phyloP scores from a whole-genome alignment of 2,113 vertebrate species.

The Thymallus thymallus region DNA sequence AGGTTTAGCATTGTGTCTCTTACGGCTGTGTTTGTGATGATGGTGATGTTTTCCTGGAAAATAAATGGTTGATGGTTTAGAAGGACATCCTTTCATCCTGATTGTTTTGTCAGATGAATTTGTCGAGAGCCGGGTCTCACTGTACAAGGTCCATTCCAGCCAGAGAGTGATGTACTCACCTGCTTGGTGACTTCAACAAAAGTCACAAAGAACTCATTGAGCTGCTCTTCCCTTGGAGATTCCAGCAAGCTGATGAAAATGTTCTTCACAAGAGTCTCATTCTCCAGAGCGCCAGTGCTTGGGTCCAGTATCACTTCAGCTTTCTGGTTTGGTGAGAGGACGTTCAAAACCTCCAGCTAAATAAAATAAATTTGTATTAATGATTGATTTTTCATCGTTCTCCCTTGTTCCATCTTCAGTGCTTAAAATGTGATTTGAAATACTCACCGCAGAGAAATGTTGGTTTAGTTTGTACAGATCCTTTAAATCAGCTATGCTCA shows the following conservation, averaged over 20 bases:
- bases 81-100: background rate
- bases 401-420: no score
- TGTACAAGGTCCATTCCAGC: background rate
- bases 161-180: conserved; percentile 8
- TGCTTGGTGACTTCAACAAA: conserved; percentile 5
- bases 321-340: conserved; percentile 31
- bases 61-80: no score
- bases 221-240: conserved; percentile 17
- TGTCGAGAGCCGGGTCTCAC: background rate
- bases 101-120: background rate
- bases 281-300: conserved; percentile 18
- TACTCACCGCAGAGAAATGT: conserved; percentile 43
- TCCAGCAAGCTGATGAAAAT: conserved; percentile 23
- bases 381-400: no score
- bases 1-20: no score
- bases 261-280: conserved; percentile 19
- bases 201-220: conserved; percentile 21
- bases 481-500: conserved; percentile 19
- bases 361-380: no score
- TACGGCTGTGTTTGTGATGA: no score
- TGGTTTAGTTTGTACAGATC: conserved; percentile 30
- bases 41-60: no score
- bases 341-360: no score
- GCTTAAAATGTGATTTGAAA: no score
- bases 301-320: conserved; percentile 27